Base-by-base conservation (phyloP, 2,888 invertebrate species). In the Phorcus lineatus region DNA sequence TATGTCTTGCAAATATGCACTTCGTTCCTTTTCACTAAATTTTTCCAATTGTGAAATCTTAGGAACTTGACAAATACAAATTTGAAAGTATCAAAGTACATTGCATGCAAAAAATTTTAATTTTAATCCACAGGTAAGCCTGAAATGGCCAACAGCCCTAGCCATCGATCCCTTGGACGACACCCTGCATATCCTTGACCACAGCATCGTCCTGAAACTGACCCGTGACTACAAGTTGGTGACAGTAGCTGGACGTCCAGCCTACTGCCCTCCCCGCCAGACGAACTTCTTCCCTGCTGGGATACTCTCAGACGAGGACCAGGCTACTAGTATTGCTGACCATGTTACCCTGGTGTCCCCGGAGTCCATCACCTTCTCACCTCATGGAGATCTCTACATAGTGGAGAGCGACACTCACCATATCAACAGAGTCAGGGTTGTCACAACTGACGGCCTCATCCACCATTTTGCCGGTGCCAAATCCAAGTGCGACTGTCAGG, bases 91-190 rank as follows among this genome's bases (percentile, higher is more conserved):
- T 47, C 11, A 47, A 11, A 11, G 1, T 47, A 47, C 47, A 47
- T 47, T 47, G 11, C 4, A 47, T 47, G 1, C 13, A 47, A 36
- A 7, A 36, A 7, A 1, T 47, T 13, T 6, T 47, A 13, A 47
- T 47, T 1, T 47, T 13, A 47, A 11, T 47, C 47, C 47, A 31
- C 91, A 96, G 94, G 97, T 98, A 2, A 97, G 98, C 92, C 94
- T 99, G 16, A 97, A 98, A 91, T 99, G 99, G 99, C 99, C 99
- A 1, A 98, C 98, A n/a, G 97, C 98, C 28, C 94, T 99, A 83
- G 96, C 98, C 0, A 94, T 99, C 75, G 98, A 98, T 91, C 98
- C 98, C 0, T 94, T 99, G 22, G 99, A 99, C 92, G 98, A 98
- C 77, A 96, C 97, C 0, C 94, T 99, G 13, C 97, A 99, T 92